These are phyloP conservation scores for Pardalotus punctatus DNA, from an alignment of 2,113 vertebrate genomes.

Conservation along the genomic window DNA sequence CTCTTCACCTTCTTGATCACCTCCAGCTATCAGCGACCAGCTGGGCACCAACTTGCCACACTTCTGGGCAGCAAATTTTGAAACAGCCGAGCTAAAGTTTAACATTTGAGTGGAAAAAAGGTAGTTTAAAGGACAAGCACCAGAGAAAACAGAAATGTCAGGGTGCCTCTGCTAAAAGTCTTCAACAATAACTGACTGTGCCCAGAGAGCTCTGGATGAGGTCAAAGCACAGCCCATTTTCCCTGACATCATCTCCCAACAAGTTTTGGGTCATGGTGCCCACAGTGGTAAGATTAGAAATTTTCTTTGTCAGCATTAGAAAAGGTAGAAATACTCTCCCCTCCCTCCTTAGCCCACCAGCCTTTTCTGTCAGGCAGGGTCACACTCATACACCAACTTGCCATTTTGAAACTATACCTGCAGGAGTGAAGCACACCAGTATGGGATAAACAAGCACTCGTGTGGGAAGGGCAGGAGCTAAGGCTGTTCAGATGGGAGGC, in stretches of 20 bases:
- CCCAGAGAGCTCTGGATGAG: background rate
- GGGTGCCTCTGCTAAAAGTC: background rate
- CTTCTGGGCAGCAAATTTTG: background rate
- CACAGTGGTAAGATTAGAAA: background rate
- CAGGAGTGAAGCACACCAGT: background rate
- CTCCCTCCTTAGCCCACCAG: background rate
- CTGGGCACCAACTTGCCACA: too few species aligned
- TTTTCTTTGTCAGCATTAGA: background rate
- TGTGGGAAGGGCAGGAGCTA: background rate
- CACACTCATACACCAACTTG: background rate
- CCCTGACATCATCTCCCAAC: background rate
- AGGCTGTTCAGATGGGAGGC: background rate
- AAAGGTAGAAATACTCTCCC: background rate
- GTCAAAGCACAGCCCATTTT: background rate
- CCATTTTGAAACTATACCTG: background rate
- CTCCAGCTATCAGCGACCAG: background rate
- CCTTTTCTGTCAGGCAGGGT: background rate
- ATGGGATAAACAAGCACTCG: background rate
- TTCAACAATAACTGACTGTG: background rate
- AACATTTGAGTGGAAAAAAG: background rate
- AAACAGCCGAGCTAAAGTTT: background rate
- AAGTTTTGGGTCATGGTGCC: background rate
- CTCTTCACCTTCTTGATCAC: background rate
- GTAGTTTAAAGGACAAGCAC: background rate
- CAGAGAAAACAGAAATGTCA: background rate